Base-by-base conservation (phyloP, 2,888 invertebrate species). In the Lampropteryx suffumata region DNA sequence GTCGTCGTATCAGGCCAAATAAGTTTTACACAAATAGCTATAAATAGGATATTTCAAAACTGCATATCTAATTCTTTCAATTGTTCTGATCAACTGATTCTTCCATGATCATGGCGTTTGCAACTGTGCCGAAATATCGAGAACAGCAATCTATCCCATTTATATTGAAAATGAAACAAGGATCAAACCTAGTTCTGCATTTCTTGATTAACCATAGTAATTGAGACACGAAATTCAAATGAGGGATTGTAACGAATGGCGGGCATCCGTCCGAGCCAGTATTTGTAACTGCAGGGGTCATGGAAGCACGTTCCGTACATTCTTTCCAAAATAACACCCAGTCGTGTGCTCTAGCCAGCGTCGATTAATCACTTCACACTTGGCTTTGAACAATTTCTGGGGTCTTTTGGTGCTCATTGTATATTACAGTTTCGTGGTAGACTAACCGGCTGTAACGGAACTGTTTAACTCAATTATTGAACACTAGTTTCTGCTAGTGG, bases 281-380 rank as follows among this genome's bases (percentile, higher is more conserved):
- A 82, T 84, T 84, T 82, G 84, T 84, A 76, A 80, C 78, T 68
- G 70, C 71, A 81, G 84, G 85, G 84, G 84, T 84, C 86, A 82
- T 77, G 75, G 84, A 81, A 83, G 85, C 86, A 86, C 86, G 86
- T 85, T 84, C 84, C 71, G 62, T 61, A 71, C 86, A 86, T 87
- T 87, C 85, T 82, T 87, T 84, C 79, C 79, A 64, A 85, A 84
- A 85, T 84, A 85, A 82, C 84, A 77, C 78, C 78, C 82, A 73
- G 76, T 77, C 76, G 76, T 79, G 78, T 81, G 82, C 76, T 76
- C 69, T 69, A 67, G 61, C 70, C 72, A 70, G 66, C 69, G 65
- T 49, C 78, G 78, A 87, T 87, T 85, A 84, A 87, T 87, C 84
- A 82, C 83, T 77, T 83, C 82, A 84, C 84, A 84, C 83, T 83